Base-by-base conservation (phyloP, 2,888 invertebrate genomes). In the Nemotelus pantherinus region DNA sequence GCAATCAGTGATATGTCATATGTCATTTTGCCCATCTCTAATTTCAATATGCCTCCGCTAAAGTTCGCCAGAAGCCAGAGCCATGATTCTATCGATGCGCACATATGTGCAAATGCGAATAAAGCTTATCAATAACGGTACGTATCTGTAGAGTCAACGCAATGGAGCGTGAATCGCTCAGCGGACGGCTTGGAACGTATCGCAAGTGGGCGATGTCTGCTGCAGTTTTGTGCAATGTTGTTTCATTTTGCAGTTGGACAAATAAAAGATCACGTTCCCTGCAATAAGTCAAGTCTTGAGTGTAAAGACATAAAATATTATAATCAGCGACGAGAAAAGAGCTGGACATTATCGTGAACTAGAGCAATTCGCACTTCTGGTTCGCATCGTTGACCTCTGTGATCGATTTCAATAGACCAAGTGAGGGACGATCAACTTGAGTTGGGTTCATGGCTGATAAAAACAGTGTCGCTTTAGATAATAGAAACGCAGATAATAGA, bases 331-430 rank as follows among this genome's bases (percentile, higher is more conserved):
- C 25, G 10, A 47, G n/a, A 9, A 47, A n/a, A 65, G n/a, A n/a
- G 10, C 10, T 3, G 43, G 10, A 10, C 10, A 48, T 68, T 68
- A 68, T 68, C 68, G 7, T 48, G 39, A 44, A 43, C 6, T 6
- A 7, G 53, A 4, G 41, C 50, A 39, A 68, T 50, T 68, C 50
- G 68, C 68, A 68, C 68, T 68, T 68, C 68, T 68, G 68, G 68
- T 68, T 48, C 68, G 41, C 39, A 68, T 68, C 68, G 68, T 2
- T 68, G 53, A 68, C 50, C 68, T 68, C 48, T 47, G 10, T 25
- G 5, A 50, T 53, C 68, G 50, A 47, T 65, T 65, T 45, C 47
- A 25, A 25, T 25, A 25, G 25, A 25, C 25, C 25, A 25, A 25
- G 25, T 25, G 25, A 25, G 25, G 25, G 25, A 25, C 25, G 25